phyloP scores from a whole-genome alignment of 2,113 vertebrate species.

The Cyprinodon tularosa region DNA sequence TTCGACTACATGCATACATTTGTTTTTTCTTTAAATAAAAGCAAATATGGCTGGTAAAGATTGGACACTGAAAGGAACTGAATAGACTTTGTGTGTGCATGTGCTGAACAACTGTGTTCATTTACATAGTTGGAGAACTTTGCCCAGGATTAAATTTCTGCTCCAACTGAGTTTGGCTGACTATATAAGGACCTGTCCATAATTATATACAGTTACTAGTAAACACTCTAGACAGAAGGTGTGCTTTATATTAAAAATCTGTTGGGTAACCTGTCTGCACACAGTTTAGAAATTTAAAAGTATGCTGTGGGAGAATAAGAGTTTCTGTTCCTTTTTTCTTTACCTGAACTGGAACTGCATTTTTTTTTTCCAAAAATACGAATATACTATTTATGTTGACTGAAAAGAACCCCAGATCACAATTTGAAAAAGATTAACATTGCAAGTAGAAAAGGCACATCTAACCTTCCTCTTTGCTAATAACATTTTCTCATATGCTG shows the following conservation, averaged over 20 bases:
- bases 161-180: conserved; percentile 8
- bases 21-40: not conserved
- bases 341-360: not conserved
- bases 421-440: not conserved
- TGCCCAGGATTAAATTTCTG: conserved; percentile 10
- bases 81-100: conserved; percentile 19
- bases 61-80: not conserved
- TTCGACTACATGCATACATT: not conserved
- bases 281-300: no score
- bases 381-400: not conserved
- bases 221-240: not conserved
- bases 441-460: not conserved
- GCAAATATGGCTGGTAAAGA: not conserved
- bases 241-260: no score
- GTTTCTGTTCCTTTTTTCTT: no score
- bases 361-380: not conserved
- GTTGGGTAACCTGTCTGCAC: no score
- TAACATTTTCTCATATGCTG: not conserved
- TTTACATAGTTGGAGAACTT: conserved; percentile 21
- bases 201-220: conserved; percentile 5
- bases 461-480: not conserved
- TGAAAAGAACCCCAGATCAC: not conserved
- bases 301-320: no score
- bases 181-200: conserved; percentile 17
- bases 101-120: conserved; percentile 37